Base-by-base conservation (phyloP, 1,140 invertebrate species). In the Pogonognathellus flavescens region DNA sequence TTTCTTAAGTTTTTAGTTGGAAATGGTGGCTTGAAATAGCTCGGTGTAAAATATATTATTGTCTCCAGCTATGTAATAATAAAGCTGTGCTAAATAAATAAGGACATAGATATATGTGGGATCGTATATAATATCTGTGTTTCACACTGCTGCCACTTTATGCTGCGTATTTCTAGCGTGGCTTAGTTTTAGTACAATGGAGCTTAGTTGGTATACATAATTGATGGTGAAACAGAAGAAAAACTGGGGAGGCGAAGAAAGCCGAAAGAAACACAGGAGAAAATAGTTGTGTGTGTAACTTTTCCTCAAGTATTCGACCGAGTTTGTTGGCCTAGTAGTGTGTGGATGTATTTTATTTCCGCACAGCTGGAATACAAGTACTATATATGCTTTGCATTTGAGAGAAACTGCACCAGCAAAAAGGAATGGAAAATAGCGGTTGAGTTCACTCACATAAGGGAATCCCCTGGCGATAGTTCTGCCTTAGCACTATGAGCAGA, bases 381-480 rank as follows among this genome's bases (percentile, higher is more conserved):
- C 31, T 41, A 41, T 1, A 6, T 41, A 41, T 41, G 31, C 31
- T 3, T 41, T 41, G 1, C 1, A 41, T 1, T 41, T 52, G 52
- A 22, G 16, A 8, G 8, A 25, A 55, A 25, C 10, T 55, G 80
- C 31, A 41, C 31, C 31, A 80, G 76, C 1, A 11, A 66, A 11
- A 66, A 14, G 22, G 53, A 57, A 55, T 55, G 82, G 52, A 52
- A 83, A 60, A 62, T 22, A 83, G 57, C 49, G 57, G 25, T 50
- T 76, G 70, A 76, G 62, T 22, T 70, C 62, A 70, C 80, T 82
- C 52, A 50, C 57, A 83, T 52, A 62, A 53, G 55, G 22, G 50
- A 82, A 81, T 62, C 84, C 84, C 84, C 62, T 31, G 80, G 84
- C 49, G 84, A 85, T 82, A 85, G 41, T 85, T 85, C 82, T 66